A percentile compares a stretch with the other conserved stretches of the same genome.
Conservation (phyloP, 1,140 invertebrate genomes). For the Drosophila dunni region DNA sequence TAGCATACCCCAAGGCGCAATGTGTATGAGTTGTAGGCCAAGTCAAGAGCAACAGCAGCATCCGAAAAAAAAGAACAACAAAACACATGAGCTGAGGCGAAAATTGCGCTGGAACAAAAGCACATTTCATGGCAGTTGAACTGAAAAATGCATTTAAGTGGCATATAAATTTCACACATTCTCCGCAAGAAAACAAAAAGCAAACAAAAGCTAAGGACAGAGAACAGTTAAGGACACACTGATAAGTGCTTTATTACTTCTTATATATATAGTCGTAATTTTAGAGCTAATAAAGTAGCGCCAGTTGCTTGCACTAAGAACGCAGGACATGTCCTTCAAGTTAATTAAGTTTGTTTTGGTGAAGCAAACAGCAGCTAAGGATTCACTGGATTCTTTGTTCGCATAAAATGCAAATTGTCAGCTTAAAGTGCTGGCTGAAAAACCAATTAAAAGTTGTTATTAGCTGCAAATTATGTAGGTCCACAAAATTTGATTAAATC, state of each 20-base stretch:
- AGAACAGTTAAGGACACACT: not conserved
- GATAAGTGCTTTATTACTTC: conserved; percentile 46
- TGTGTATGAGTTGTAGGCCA: conserved; percentile 36
- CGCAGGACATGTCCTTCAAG: conserved; percentile 14
- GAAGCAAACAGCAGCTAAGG: conserved; percentile 14
- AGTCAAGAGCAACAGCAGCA: conserved; percentile 41
- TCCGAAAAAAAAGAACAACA: conserved; percentile 9
- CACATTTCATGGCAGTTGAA: conserved; percentile 55
- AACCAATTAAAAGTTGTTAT: conserved; percentile 55
- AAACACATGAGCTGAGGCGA: conserved; percentile 18
- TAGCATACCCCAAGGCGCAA: conserved; percentile 47
- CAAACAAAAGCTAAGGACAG: conserved; percentile 3
- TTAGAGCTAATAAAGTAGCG: conserved; percentile 10
- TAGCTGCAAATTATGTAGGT: not conserved
- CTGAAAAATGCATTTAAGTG: conserved; percentile 67
- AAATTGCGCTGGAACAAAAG: conserved; percentile 39
- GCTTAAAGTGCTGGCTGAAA: conserved; percentile 27
- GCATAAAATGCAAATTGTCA: not conserved
- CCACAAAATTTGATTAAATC: not conserved
- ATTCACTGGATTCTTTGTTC: not conserved
- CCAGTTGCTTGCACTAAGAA: not conserved
- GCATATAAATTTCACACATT: conserved; percentile 63
- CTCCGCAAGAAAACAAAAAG: conserved; percentile 22
- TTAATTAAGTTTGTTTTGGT: conserved; percentile 52
- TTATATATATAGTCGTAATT: conserved; percentile 41